Conservation (phyloP, 2,797 vertebrate species). For the Atherinosoma microstoma region DNA sequence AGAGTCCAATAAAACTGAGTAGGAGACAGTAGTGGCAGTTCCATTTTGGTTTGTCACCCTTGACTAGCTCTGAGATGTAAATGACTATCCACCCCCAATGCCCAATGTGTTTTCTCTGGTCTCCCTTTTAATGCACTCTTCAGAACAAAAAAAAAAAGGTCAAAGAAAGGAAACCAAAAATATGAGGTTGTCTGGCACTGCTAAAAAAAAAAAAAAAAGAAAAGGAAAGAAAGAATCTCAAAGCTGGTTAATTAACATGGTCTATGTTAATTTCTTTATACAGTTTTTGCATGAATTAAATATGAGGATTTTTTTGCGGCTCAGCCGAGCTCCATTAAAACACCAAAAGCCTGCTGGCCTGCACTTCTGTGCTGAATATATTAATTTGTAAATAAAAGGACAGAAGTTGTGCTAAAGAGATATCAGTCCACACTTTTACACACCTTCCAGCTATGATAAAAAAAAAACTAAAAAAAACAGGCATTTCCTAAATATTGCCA, state of each 20-base stretch:
- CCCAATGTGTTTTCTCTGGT: slow-evolving; percentile 33
- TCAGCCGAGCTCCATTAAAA: neutral
- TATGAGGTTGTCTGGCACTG: neutral
- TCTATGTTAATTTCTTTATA: neutral
- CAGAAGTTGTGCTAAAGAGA: neutral
- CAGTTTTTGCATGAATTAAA: slow-evolving; percentile 7
- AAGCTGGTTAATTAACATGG: neutral
- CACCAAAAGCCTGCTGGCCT: neutral
- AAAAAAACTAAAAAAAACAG: neutral
- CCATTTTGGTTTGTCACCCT: slow-evolving; percentile 70
- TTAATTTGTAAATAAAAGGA: neutral
- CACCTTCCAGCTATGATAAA: neutral
- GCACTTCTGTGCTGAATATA: neutral
- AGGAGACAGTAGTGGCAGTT: slow-evolving; percentile 67
- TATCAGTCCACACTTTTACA: neutral
- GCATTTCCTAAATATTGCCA: neutral
- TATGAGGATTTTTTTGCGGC: neutral
- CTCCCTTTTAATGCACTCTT: slow-evolving; percentile 57
- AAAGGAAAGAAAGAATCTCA: neutral
- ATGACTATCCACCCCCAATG: slow-evolving; percentile 59
- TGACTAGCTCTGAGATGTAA: slow-evolving; percentile 68
- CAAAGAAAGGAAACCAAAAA: neutral
- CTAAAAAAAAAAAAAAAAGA: neutral
- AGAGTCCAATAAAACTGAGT: slow-evolving; percentile 62
- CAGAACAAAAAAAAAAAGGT: slow-evolving; percentile 6